Percentiles rank a stretch among this genome's conserved stretches.
These are phyloP conservation scores for Latheticus oryzae DNA, from an alignment of 2,888 invertebrate genomes.

Conservation along the genomic window DNA sequence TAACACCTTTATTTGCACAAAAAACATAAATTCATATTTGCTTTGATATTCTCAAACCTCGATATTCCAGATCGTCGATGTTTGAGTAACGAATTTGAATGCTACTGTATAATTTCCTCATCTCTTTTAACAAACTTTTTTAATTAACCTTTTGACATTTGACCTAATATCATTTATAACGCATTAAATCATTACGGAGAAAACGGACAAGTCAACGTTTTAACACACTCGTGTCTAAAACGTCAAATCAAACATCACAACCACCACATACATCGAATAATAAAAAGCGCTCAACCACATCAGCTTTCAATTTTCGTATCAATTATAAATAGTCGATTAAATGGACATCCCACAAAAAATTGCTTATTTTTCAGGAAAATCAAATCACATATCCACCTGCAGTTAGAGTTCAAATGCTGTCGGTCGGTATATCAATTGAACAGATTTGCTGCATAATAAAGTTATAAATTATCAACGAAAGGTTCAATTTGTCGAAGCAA, in stretches of 20 bases:
- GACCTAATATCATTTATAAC: slow-evolving; percentile 27
- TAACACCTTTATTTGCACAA: too few relatives aligned
- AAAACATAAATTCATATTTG: too few relatives aligned
- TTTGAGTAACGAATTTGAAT: slow-evolving; percentile 20
- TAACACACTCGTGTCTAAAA: slow-evolving; percentile 28
- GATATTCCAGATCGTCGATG: background rate
- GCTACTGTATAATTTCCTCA: slow-evolving; percentile 22
- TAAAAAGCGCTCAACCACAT: slow-evolving; percentile 28
- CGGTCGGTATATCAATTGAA: too few relatives aligned
- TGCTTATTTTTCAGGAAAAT: too few relatives aligned
- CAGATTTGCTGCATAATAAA: too few relatives aligned
- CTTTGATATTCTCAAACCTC: too few relatives aligned
- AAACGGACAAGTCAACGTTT: slow-evolving; percentile 31
- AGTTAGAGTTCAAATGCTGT: too few relatives aligned
- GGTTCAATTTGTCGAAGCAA: too few relatives aligned
- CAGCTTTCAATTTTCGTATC: slow-evolving; percentile 31
- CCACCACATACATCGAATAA: slow-evolving; percentile 33
- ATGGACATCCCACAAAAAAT: slow-evolving; percentile 18
- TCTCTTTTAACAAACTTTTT: slow-evolving; percentile 35
- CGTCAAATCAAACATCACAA: slow-evolving; percentile 26
- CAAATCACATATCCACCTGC: too few relatives aligned
- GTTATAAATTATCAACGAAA: too few relatives aligned
- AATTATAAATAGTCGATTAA: slow-evolving; percentile 37
- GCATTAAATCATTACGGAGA: slow-evolving; percentile 35
- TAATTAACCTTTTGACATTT: slow-evolving; percentile 34